Conservation (phyloP, 2,113 vertebrate species). For the Rattus rattus region DNA sequence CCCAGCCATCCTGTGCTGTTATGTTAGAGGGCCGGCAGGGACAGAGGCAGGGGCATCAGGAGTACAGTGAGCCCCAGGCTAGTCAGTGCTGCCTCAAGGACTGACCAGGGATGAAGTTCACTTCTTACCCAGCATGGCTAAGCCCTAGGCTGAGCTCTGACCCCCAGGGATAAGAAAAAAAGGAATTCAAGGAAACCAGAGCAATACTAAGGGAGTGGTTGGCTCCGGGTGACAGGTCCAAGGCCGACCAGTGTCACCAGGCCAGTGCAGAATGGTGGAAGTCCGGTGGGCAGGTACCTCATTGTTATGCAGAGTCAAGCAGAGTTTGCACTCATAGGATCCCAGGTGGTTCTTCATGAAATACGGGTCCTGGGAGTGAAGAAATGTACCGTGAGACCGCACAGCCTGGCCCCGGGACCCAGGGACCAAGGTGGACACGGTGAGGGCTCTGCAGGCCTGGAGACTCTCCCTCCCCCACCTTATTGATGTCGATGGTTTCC, state of each 20-base stretch:
- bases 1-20: background rate
- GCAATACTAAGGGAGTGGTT: background rate
- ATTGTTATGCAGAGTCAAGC: constrained; percentile 98
- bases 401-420: rapidly evolving
- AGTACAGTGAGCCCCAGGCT: background rate
- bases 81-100: background rate
- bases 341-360: constrained; percentile 99
- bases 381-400: rapidly evolving
- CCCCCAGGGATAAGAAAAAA: background rate
- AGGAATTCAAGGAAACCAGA: background rate
- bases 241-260: background rate
- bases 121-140: background rate
- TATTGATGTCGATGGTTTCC: constrained; percentile 99
- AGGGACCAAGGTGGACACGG: background rate
- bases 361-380: constrained; percentile 91
- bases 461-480: constrained; percentile 81
- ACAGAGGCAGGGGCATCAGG: too few species aligned
- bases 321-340: constrained; percentile 98
- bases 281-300: constrained; percentile 88
- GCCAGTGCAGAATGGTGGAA: background rate
- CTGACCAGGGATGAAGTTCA: background rate
- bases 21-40: background rate
- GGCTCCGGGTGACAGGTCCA: background rate
- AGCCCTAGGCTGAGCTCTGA: background rate
- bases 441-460: too few species aligned